Base-by-base conservation (phyloP, 2,113 vertebrate genomes). In the Enhydra lutris region DNA sequence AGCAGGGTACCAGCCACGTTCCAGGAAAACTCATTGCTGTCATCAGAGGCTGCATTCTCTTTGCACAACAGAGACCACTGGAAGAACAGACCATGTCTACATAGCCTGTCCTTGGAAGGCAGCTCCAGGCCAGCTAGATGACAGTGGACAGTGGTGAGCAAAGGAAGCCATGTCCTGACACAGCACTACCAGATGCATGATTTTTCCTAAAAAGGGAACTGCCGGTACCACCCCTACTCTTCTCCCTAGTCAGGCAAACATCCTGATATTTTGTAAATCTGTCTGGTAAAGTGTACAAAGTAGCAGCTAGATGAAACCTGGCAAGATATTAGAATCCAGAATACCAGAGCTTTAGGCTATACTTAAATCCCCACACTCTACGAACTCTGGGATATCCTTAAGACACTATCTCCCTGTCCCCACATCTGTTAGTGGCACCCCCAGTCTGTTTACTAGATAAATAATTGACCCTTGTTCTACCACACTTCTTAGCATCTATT, bases 71-170 rank as follows among this genome's bases (percentile, higher is more conserved):
- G 47, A 91, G 45, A 67, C 50, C 63, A 36, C 3, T 55, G 11
- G 12, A 57, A 39, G 61, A 23, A 69, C 50, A 15, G 34, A 24
- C 13, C 6, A 34, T 1, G 9, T 31, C 59, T 85, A n/a, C 3
- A 47, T 18, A 63, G 39, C 34, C 36, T 65, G 47, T 76, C 45
- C 82, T 73, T 18, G 61, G 52, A 71, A 80, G 65, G 61, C 15
- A 21, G 39, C 17, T 42, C 31, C 39, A 31, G 76, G 52, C 52
- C 36, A 47, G 24, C 24, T 11, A 39, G 65, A 39, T 50, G 42
- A 13, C 26, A 42, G 39, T 29, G 34, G 74, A 69, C 2, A 3
- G 12, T 14, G 45, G 21, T 11, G 4, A 31, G 12, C 0, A 3
- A 5, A 42, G 74, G 55, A 42, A 47, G n/a, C 7, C 13, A 11